These are phyloP conservation scores for Cataglyphis cursor DNA, from an alignment of 2,888 invertebrate genomes.

Conservation along the genomic window DNA sequence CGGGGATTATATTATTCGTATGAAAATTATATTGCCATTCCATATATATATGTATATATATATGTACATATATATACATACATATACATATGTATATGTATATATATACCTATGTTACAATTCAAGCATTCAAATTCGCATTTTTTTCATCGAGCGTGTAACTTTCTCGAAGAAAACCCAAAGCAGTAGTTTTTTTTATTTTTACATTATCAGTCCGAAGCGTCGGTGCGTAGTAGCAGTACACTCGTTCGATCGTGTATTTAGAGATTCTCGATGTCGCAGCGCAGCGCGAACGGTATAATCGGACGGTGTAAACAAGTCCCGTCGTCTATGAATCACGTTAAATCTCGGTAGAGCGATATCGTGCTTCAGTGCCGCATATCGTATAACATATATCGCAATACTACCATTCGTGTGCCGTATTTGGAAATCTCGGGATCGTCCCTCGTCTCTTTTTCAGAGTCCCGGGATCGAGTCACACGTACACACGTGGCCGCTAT, in stretches of 20 bases:
- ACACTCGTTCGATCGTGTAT: slow-evolving; percentile 43
- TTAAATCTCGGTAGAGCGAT: slow-evolving; percentile 41
- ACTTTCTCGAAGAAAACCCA: slow-evolving; percentile 45
- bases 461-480: slow-evolving; percentile 8
- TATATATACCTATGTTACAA: slow-evolving; percentile 55
- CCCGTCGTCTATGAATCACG: slow-evolving; percentile 21
- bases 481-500: slow-evolving; percentile 24
- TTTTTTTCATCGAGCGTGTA: slow-evolving; percentile 38
- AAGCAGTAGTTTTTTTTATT: slow-evolving; percentile 44
- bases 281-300: slow-evolving; percentile 68
- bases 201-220: slow-evolving; percentile 56
- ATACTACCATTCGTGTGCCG: slow-evolving; percentile 24
- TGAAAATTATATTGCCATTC: slow-evolving; percentile 53
- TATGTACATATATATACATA: background rate
- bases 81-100: slow-evolving; percentile 33
- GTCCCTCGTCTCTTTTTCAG: background rate
- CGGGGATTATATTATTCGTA: slow-evolving; percentile 46
- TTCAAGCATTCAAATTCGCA: slow-evolving; percentile 55
- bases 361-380: slow-evolving; percentile 24
- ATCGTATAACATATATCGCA: slow-evolving; percentile 54
- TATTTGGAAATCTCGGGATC: slow-evolving; percentile 4
- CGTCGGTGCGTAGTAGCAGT: slow-evolving; percentile 7
- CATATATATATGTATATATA: background rate
- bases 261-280: slow-evolving; percentile 66
- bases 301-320: slow-evolving; percentile 44